Base-by-base conservation (phyloP, 2,888 invertebrate genomes). In the Parnassius orleans region DNA sequence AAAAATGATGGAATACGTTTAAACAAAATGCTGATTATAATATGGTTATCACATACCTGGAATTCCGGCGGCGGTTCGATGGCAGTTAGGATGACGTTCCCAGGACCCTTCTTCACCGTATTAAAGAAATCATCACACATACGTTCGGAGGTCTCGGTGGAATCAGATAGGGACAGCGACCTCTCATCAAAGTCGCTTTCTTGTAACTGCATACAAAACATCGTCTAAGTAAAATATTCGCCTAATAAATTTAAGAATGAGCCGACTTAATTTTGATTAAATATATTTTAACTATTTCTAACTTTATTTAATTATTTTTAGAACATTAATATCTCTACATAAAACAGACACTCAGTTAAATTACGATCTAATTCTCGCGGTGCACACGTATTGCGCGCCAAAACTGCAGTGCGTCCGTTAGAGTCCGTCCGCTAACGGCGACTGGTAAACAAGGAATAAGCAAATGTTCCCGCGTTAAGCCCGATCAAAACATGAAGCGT, bases 21-120 rank as follows among this genome's bases (percentile, higher is more conserved):
- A 1, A 15, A 50, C 9, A 47, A 50, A 1, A 10, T 1, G n/a
- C 19, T 10, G 50, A 12, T 50, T 9, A 24, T 24, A 10, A 24
- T 24, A 10, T 53, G 15, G 12, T 52, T 7, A 15, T 52, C 33
- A 66, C 66, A 60, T 81, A 92, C 96, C 89, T 96, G 97, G 87
- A 97, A 97, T 80, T 97, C 96, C 14, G 95, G 95, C 14, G 97
- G 97, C 66, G 97, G 97, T 77, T 96, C 96, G 69, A 97, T 96
- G 14, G 95, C 93, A 44, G 92, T 89, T 60, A 93, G 77, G 71
- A 93, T 92, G 57, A 94, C 94, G 76, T 93, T 90, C 65, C 93
- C 93, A 10, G 95, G 95, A 33, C 95, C 96, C 84, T 96, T 96
- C 78, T 96, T 96, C 67, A 96, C 90, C 2, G 96, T 96, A 79